Evolutionary conservation across 2,888 invertebrate species (phyloP), one percentile per base, ranked within the genome.

Genomic region (Cheilosia impressa): DNA sequence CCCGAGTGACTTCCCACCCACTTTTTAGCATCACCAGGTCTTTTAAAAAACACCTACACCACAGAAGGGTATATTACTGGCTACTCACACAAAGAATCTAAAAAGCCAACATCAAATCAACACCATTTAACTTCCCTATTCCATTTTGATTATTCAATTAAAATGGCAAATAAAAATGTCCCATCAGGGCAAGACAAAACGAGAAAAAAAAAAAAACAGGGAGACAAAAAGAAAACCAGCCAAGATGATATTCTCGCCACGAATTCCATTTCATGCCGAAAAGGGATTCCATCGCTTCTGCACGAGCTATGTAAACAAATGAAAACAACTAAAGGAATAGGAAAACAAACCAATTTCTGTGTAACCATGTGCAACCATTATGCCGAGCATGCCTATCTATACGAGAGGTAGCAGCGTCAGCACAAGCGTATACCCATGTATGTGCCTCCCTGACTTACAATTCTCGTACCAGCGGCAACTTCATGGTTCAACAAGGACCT

Each of bases 361-460:
- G 73, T 84, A 84, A 65, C 75, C 83, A 79, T 84, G 83, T 84
- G 83, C 79, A 79, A 84, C 83, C 73, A 79, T 79, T 58, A 68
- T 65, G 13, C 62, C 41, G 43, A 68, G 52, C 66, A 57, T 78
- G 57, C 34, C 47, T 60, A 52, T 24, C 47, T 60, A 52, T 24
- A 41, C 58, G 57, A 73, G 24, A 27, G 63, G 2, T 50, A 41
- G 38, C 15, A 55, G 22, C 4, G 38, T 27, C 27, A 34, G 17
- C 24, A 50, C 19, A 22, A 34, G n/a, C 13, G 13, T 9, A 13
- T 47, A 2, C 47, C 43, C 4, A 38, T 58, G 22, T 22, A 15
- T 5, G 15, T 41, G 4, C 38, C 50, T 53, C 24, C 4, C n/a
- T 10, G 17, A 38, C 10, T 19, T 45, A 17, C 45, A n/a, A 47